These are phyloP conservation scores for Epicauta chinensis DNA, from an alignment of 1,140 invertebrate genomes.

Conservation along the genomic window DNA sequence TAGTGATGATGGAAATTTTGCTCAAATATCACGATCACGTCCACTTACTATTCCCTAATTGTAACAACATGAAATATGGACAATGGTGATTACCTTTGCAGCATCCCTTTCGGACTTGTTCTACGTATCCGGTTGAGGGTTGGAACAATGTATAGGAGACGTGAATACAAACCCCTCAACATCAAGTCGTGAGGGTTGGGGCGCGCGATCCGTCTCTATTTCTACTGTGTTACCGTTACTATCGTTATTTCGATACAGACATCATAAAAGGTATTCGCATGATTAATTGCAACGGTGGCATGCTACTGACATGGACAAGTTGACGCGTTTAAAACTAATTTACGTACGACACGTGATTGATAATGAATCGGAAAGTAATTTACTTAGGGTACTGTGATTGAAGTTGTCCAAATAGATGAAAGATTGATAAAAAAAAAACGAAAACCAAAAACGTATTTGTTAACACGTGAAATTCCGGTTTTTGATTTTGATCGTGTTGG, in stretches of 20 bases:
- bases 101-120: conserved; percentile 24
- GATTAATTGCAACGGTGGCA: conserved; percentile 5
- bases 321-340: too few relatives aligned
- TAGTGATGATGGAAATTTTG: too few relatives aligned
- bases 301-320: not conserved
- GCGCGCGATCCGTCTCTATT: too few relatives aligned
- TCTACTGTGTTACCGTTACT: not conserved
- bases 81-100: not conserved
- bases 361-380: conserved; percentile 10
- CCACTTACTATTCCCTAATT: conserved; percentile 32
- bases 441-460: too few relatives aligned
- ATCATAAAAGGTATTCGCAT: conserved; percentile 12
- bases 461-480: too few relatives aligned
- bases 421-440: too few relatives aligned
- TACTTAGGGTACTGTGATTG: not conserved
- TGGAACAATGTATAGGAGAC: conserved; percentile 19
- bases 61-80: conserved; percentile 25
- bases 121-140: conserved; percentile 25
- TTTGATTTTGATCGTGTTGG: too few relatives aligned
- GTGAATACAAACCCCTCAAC: conserved; percentile 10
- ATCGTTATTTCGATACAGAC: conserved; percentile 3
- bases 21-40: too few relatives aligned
- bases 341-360: not conserved
- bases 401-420: too few relatives aligned
- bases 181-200: not conserved